Evolutionary conservation across 1,140 invertebrate species (phyloP).

Genomic region (Drosophila takahashii): DNA sequence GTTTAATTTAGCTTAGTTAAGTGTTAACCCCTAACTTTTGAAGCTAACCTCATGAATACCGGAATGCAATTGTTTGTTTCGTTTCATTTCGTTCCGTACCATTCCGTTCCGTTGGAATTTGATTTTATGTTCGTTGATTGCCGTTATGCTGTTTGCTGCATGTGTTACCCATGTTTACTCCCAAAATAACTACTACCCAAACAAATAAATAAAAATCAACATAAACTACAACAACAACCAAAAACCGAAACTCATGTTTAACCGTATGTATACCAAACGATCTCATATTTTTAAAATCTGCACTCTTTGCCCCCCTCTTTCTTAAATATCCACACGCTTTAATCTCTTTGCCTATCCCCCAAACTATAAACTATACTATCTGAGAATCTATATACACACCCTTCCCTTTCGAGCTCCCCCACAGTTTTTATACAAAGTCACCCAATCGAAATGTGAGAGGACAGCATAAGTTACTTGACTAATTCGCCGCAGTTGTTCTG

Average conservation of each 20-base stretch:
- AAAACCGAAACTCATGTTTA: constrained; percentile 31
- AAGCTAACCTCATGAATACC: constrained; percentile 40
- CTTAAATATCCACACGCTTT: constrained; percentile 14
- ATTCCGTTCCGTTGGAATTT: constrained; percentile 49
- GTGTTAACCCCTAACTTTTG: constrained; percentile 26
- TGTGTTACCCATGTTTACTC: constrained; percentile 62
- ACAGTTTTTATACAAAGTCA: constrained; percentile 11
- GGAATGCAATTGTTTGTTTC: constrained; percentile 54
- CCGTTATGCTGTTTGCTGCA: constrained; percentile 79
- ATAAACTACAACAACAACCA: constrained; percentile 46
- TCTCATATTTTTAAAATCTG: constrained; percentile 21
- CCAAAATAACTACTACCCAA: constrained; percentile 43
- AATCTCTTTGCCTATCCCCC: constrained; percentile 11
- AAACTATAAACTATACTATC: constrained; percentile 16
- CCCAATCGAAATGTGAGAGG: constrained; percentile 59
- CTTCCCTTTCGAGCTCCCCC: constrained; percentile 27
- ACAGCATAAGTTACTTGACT: constrained; percentile 83
- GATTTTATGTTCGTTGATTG: constrained; percentile 72
- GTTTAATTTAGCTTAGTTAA: constrained; percentile 36
- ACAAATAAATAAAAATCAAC: constrained; percentile 44
- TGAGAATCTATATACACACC: constrained; percentile 15
- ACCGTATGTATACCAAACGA: constrained; percentile 47
- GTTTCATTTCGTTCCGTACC: constrained; percentile 60
- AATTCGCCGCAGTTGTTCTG: constrained; percentile 89
- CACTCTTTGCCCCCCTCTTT: constrained; percentile 1